These are phyloP conservation scores for Percopsis omiscomaycus DNA, from an alignment of 2,797 vertebrate genomes.

Conservation along the genomic window DNA sequence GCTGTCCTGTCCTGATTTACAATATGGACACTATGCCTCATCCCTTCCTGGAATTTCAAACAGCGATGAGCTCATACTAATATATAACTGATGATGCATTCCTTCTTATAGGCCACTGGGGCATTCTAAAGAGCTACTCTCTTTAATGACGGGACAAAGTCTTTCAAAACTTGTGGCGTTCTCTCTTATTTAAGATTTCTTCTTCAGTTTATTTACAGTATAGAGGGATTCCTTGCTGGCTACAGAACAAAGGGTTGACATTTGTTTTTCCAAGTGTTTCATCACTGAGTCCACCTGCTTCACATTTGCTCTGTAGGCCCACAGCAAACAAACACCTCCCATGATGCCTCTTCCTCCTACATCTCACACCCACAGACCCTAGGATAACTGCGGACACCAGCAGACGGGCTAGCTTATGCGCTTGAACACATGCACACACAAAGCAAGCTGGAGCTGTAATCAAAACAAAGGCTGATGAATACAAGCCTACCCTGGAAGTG, in stretches of 20 bases:
- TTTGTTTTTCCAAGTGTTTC: constrained; percentile 60
- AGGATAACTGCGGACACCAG: constrained; percentile 51
- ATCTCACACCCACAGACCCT: constrained; percentile 41
- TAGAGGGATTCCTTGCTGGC: constrained; percentile 30
- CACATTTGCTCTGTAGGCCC: constrained; percentile 53
- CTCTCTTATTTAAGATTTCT: neutral
- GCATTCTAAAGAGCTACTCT: constrained; percentile 14
- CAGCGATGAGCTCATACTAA: constrained; percentile 48
- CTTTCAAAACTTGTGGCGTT: neutral
- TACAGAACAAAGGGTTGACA: constrained; percentile 59
- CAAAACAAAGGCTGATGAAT: constrained; percentile 71
- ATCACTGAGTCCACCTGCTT: constrained; percentile 46
- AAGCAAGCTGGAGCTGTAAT: constrained; percentile 59
- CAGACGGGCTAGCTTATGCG: constrained; percentile 46
- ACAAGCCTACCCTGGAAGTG: constrained; percentile 61
- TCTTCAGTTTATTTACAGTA: neutral
- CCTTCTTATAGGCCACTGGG: constrained; percentile 19
- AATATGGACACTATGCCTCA: constrained; percentile 43
- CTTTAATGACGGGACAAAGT: neutral
- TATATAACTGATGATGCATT: constrained; percentile 53
- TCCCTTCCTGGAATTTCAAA: constrained; percentile 54
- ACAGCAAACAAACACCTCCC: constrained; percentile 49
- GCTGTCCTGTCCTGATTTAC: constrained; percentile 35
- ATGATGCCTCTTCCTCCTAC: constrained; percentile 44
- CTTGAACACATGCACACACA: constrained; percentile 22